Evolutionary conservation across 2,113 vertebrate species (phyloP).

Genomic region (Gymnorhina tibicen): DNA sequence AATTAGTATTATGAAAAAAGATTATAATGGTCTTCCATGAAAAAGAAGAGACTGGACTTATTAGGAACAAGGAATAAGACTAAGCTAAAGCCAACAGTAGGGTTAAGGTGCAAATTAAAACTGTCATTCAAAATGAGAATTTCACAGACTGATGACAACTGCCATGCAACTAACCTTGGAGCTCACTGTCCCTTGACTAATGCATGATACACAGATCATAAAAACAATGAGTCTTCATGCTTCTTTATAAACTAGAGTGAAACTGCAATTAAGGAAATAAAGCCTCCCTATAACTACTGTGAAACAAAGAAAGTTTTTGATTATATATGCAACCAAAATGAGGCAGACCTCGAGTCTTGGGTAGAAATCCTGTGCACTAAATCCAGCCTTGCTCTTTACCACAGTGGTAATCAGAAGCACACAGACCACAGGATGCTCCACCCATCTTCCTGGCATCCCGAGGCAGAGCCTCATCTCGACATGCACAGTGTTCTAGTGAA

Average conservation of each 20-base stretch:
- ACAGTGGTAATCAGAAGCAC: not conserved
- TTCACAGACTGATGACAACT: conserved; percentile 35
- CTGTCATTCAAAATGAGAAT: not conserved
- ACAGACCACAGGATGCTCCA: not conserved
- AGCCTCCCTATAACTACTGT: conserved; percentile 50
- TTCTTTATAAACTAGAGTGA: conserved; percentile 23
- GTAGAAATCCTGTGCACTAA: not conserved
- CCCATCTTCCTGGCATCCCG: not conserved
- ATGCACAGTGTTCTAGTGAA: not conserved
- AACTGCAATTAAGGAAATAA: conserved; percentile 15
- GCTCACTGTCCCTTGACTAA: not conserved
- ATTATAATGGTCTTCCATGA: not conserved
- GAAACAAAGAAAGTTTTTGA: conserved; percentile 37
- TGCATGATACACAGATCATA: not conserved
- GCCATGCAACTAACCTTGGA: conserved; percentile 28
- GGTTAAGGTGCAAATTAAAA: conserved; percentile 15
- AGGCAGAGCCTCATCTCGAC: not conserved
- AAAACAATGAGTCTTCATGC: not conserved
- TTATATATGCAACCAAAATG: not conserved
- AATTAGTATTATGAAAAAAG: not conserved
- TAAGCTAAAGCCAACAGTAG: not conserved
- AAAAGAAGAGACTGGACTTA: not conserved
- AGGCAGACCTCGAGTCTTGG: not conserved
- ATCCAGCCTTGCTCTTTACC: not conserved
- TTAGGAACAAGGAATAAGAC: not conserved